Evolutionary conservation across 2,888 invertebrate genomes (phyloP).

Genomic region (Scrobipalpa atriplicella): DNA sequence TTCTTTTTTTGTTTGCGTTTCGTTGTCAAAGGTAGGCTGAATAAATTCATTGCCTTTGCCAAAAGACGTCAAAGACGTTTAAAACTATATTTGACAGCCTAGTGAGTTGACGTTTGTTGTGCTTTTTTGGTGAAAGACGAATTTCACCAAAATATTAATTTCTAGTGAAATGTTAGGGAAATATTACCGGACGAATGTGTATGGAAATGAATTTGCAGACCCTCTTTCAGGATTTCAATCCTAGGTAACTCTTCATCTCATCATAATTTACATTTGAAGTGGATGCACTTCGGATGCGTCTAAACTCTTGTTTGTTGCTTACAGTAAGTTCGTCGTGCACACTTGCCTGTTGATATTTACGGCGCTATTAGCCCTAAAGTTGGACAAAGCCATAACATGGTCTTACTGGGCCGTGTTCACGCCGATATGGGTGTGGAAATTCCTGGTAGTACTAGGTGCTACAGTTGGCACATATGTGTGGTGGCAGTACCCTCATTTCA

Average conservation of each 20-base stretch:
- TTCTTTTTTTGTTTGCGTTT: background rate
- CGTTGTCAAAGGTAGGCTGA: background rate
- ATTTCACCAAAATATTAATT: slow-evolving; percentile 37
- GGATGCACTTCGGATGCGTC: background rate
- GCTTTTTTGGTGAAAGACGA: slow-evolving; percentile 31
- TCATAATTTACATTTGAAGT: background rate
- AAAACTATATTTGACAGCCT: background rate
- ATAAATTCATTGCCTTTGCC: background rate
- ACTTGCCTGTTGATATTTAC: slow-evolving; percentile 96
- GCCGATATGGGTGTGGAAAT: slow-evolving; percentile 99
- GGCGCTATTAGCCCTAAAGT: slow-evolving; percentile 92
- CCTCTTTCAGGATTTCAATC: slow-evolving; percentile 95
- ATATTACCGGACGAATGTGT: slow-evolving; percentile 63
- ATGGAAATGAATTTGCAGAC: slow-evolving; percentile 93
- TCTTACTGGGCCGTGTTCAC: slow-evolving; percentile 98
- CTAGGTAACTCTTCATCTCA: slow-evolving; percentile 84
- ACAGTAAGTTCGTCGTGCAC: slow-evolving; percentile 98
- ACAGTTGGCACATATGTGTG: slow-evolving; percentile 96
- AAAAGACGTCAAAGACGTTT: slow-evolving; percentile 12
- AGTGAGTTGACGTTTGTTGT: slow-evolving; percentile 28
- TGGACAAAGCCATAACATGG: slow-evolving; percentile 95
- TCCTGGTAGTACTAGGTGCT: slow-evolving; percentile 94
- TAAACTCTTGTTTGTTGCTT: slow-evolving; percentile 34
- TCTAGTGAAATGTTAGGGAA: slow-evolving; percentile 54
- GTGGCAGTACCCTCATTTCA: slow-evolving; percentile 98